A percentile compares a stretch with the other conserved stretches of the same genome.
Evolutionary conservation across 2,797 vertebrate genomes (phyloP).

Genomic region (Scyliorhinus canicula): DNA sequence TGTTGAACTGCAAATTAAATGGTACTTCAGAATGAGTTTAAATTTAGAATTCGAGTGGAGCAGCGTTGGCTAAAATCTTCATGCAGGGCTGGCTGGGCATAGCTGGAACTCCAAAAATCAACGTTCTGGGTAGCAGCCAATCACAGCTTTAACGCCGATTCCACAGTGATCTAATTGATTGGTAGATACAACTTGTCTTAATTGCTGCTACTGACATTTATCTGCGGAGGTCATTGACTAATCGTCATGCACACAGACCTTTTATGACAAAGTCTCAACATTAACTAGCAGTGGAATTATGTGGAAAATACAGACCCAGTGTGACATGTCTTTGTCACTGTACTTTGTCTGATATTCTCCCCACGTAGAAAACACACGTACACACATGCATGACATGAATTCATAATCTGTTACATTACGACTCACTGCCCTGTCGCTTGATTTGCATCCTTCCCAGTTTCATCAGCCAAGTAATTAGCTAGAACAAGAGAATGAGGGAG

Average conservation of each 20-base stretch:
- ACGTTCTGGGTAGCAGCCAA: background rate
- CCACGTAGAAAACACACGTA: background rate
- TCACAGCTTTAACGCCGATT: background rate
- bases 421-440: background rate
- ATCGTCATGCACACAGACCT: background rate
- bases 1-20: background rate
- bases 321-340: background rate
- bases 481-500: slow-evolving; percentile 3
- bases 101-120: slow-evolving; percentile 11
- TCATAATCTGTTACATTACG: background rate
- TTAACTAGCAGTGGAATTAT: background rate
- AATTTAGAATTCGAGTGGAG: background rate
- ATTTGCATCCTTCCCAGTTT: slow-evolving; percentile 14
- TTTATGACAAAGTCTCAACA: background rate
- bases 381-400: slow-evolving; percentile 6
- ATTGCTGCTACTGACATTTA: background rate
- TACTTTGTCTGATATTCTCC: background rate
- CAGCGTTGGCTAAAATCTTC: background rate
- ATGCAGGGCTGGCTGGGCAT: background rate
- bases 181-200: background rate
- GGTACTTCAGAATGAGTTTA: slow-evolving; percentile 8
- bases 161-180: background rate
- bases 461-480: background rate
- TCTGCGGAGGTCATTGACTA: background rate
- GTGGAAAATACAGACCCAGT: background rate